Conservation (phyloP, 2,888 invertebrate species). For the Watsonalla binaria region DNA sequence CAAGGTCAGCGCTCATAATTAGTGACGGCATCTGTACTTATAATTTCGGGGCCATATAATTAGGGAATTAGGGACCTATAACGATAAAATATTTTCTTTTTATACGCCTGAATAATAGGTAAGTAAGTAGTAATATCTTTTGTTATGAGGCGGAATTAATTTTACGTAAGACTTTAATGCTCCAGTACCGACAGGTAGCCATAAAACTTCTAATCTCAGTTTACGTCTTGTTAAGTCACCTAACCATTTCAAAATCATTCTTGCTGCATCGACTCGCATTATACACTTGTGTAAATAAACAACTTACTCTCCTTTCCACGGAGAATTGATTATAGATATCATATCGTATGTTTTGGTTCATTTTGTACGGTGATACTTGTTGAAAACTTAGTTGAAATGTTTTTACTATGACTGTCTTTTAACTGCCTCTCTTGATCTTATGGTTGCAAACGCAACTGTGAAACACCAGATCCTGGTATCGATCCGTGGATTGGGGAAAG, state of each 20-base stretch:
- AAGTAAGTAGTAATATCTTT: no score
- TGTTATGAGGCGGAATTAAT: background rate
- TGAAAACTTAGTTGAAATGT: background rate
- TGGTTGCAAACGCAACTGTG: no score
- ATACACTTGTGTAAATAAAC: constrained; percentile 13
- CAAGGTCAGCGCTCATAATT: no score
- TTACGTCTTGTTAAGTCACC: constrained; percentile 63
- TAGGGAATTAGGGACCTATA: no score
- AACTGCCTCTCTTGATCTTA: no score
- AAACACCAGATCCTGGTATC: no score
- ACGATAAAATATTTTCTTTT: no score
- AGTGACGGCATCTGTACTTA: no score
- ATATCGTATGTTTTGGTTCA: constrained; percentile 38
- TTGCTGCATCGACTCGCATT: constrained; percentile 33
- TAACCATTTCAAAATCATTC: constrained; percentile 66
- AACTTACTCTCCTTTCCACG: constrained; percentile 18
- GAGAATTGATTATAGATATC: constrained; percentile 53
- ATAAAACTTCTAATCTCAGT: constrained; percentile 51
- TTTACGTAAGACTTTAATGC: constrained; percentile 6
- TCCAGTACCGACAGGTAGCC: constrained; percentile 12
- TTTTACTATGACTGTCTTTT: no score
- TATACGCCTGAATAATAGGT: no score
- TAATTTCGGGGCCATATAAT: no score
- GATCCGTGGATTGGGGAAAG: no score
- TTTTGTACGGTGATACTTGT: constrained; percentile 36